Evolutionary conservation across 2,888 invertebrate species (phyloP).

Genomic region (Eustalomyia histrio): DNA sequence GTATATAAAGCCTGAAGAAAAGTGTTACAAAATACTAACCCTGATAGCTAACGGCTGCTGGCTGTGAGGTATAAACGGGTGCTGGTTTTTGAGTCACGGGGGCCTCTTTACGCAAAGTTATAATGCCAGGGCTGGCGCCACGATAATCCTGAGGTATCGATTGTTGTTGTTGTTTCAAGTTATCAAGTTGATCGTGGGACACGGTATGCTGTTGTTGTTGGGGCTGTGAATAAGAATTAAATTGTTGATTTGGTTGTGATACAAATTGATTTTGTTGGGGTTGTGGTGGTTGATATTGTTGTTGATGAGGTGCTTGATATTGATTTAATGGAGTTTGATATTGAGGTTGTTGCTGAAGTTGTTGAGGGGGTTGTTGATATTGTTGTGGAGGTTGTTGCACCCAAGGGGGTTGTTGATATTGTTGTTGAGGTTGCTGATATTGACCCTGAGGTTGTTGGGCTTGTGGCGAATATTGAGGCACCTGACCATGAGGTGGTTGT

Average conservation of each 20-base stretch:
- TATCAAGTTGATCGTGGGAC: conserved; percentile 74
- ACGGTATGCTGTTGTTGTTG: conserved; percentile 70
- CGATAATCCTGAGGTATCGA: conserved; percentile 72
- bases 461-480: conserved; percentile 57
- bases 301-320: conserved; percentile 67
- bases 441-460: conserved; percentile 55
- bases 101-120: conserved; percentile 84
- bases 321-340: conserved; percentile 69
- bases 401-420: conserved; percentile 65
- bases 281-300: conserved; percentile 66
- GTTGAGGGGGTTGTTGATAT: conserved; percentile 35
- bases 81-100: conserved; percentile 88
- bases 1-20: conserved; percentile 7
- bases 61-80: conserved; percentile 89
- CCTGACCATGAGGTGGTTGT: conserved; percentile 61
- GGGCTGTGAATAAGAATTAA: conserved; percentile 79
- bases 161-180: conserved; percentile 63
- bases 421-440: conserved; percentile 37
- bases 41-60: conserved; percentile 86
- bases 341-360: conserved; percentile 59
- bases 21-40: conserved; percentile 79
- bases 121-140: conserved; percentile 81
- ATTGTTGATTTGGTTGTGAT: conserved; percentile 75
- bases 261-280: conserved; percentile 72
- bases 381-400: conserved; percentile 34